Conservation (phyloP, 2,888 invertebrate species). For the Trissolcus japonicus region DNA sequence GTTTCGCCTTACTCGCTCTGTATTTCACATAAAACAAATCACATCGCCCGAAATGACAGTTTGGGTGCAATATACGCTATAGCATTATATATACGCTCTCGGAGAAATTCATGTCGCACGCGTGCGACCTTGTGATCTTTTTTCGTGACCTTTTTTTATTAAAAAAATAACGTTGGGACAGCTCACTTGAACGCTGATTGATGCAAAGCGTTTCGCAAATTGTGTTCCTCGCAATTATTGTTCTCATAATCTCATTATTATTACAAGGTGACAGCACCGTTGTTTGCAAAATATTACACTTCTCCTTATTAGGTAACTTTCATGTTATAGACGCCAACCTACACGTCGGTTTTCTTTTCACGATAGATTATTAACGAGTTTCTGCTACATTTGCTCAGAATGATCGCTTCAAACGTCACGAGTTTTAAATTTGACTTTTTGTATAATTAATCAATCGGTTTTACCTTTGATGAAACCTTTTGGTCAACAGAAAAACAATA, state of each 20-base stretch:
- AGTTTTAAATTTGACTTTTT: too few species aligned
- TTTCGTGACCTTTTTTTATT: neutral
- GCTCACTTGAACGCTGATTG: slow-evolving; percentile 34
- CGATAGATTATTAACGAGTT: slow-evolving; percentile 52
- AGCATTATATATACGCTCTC: too few species aligned
- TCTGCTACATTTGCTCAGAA: slow-evolving; percentile 34
- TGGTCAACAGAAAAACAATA: too few species aligned
- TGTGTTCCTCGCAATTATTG: slow-evolving; percentile 36
- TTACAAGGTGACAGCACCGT: slow-evolving; percentile 46
- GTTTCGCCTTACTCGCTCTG: too few species aligned
- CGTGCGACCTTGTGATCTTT: too few species aligned
- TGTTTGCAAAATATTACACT: slow-evolving; percentile 52
- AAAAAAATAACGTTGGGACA: slow-evolving; percentile 14
- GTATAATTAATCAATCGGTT: too few species aligned
- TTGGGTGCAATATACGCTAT: too few species aligned
- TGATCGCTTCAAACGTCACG: slow-evolving; percentile 21
- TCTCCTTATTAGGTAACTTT: slow-evolving; percentile 49
- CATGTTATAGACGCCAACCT: slow-evolving; percentile 47
- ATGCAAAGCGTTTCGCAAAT: slow-evolving; percentile 36
- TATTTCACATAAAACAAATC: too few species aligned
- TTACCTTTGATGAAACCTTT: too few species aligned
- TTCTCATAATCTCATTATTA: slow-evolving; percentile 46
- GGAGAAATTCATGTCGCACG: too few species aligned
- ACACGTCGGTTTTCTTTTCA: slow-evolving; percentile 36
- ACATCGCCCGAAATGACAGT: too few species aligned